Percentiles rank a stretch among this genome's conserved stretches.
These are phyloP conservation scores for Neosilurus mollespiculum DNA, from an alignment of 2,797 vertebrate species.

Conservation along the genomic window DNA sequence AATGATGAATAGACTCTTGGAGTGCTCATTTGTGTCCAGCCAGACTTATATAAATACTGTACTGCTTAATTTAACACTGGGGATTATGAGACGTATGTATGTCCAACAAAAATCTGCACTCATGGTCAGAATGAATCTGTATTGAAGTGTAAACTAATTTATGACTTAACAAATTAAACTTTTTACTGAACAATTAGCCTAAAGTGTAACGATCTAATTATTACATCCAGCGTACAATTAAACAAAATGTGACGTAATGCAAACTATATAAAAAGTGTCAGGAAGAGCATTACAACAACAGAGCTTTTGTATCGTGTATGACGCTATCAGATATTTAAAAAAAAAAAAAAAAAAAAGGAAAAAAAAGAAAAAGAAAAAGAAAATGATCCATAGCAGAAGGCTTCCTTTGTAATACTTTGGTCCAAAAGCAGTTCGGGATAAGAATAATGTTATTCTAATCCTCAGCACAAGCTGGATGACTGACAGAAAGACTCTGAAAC, in stretches of 20 bases:
- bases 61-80: neutral
- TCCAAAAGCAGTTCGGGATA: slow-evolving; percentile 39
- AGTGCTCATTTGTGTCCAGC: neutral
- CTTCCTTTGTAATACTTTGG: slow-evolving; percentile 37
- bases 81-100: neutral
- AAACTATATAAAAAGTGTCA: neutral
- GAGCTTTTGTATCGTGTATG: slow-evolving; percentile 26
- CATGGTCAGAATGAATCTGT: neutral
- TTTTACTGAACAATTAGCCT: neutral
- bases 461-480: slow-evolving; percentile 23
- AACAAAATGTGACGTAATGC: neutral
- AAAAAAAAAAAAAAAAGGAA: neutral
- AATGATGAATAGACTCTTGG: slow-evolving; percentile 12
- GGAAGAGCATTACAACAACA: slow-evolving; percentile 2
- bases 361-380: no score
- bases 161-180: neutral
- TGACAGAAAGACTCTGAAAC: slow-evolving; percentile 34
- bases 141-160: neutral
- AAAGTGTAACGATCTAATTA: neutral
- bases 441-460: slow-evolving; percentile 54
- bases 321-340: slow-evolving; percentile 6
- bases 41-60: slow-evolving; percentile 15
- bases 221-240: neutral
- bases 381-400: slow-evolving; percentile 38
- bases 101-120: neutral